Conservation (phyloP, 2,797 vertebrate species). For the Ctenosaura bakeri region DNA sequence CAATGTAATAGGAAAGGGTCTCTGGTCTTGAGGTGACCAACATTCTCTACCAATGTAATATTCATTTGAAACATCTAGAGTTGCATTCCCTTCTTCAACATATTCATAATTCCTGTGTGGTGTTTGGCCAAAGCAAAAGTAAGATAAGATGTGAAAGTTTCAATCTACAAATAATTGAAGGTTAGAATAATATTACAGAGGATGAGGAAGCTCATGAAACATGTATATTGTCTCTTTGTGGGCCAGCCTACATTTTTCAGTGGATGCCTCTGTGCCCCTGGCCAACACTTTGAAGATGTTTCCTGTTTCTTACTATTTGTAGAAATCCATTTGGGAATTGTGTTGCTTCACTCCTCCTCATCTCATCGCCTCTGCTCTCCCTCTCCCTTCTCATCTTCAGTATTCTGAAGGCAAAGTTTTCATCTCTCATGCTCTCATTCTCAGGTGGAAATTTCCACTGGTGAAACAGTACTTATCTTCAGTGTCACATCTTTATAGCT, state of each 20-base stretch:
- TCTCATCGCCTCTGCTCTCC: accelerated
- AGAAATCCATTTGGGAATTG: slow-evolving; percentile 11
- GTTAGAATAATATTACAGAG: slow-evolving; percentile 39
- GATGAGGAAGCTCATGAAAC: slow-evolving; percentile 49
- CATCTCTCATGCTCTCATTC: background rate
- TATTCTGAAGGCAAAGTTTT: background rate
- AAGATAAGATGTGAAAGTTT: slow-evolving; percentile 28
- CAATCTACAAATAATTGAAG: slow-evolving; percentile 33
- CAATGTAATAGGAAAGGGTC: too few relatives aligned
- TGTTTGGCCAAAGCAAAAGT: background rate
- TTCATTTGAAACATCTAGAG: background rate
- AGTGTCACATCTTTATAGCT: background rate
- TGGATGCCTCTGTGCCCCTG: slow-evolving; percentile 44
- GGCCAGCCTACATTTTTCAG: slow-evolving; percentile 46
- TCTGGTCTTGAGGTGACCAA: background rate
- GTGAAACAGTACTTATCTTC: background rate
- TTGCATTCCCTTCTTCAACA: background rate
- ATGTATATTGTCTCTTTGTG: slow-evolving; percentile 31
- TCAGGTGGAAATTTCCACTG: background rate
- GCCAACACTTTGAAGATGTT: slow-evolving; percentile 44
- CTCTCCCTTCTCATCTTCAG: background rate
- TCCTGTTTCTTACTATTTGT: background rate
- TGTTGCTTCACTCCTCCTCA: background rate
- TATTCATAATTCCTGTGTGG: background rate
- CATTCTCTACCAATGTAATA: background rate